phyloP scores from a whole-genome alignment of 2,888 invertebrate species.

The Chrysomela aeneicollis region DNA sequence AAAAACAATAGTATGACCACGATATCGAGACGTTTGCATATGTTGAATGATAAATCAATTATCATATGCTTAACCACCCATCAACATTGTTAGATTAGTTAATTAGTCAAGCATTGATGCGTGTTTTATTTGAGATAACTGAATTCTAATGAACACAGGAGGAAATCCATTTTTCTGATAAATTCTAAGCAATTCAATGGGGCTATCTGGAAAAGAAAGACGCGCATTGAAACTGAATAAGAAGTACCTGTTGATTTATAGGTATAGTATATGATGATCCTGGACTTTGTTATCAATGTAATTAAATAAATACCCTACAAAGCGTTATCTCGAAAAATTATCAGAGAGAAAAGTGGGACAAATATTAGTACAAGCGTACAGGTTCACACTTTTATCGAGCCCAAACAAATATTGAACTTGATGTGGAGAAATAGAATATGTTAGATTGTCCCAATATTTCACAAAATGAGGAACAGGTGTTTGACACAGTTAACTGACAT shows the following conservation, averaged over 20 bases:
- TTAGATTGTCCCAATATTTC: not conserved
- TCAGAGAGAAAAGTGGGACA: not conserved
- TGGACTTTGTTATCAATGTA: not conserved
- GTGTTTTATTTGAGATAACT: too few relatives aligned
- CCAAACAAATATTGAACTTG: constrained; percentile 20
- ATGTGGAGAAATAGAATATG: constrained; percentile 8
- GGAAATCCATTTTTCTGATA: too few relatives aligned
- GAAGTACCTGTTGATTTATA: too few relatives aligned
- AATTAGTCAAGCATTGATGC: too few relatives aligned
- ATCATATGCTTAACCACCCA: not conserved
- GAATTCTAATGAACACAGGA: too few relatives aligned
- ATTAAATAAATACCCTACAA: not conserved
- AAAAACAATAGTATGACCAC: too few relatives aligned
- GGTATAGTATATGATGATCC: too few relatives aligned
- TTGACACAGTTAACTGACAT: constrained; percentile 2
- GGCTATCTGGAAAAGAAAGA: too few relatives aligned
- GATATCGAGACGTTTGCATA: not conserved
- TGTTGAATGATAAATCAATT: constrained; percentile 1
- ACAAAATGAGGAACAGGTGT: not conserved
- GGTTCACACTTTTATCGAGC: constrained; percentile 16
- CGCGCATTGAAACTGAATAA: too few relatives aligned
- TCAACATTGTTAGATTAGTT: not conserved
- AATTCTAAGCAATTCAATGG: too few relatives aligned
- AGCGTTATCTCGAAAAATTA: not conserved
- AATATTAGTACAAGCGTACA: constrained; percentile 13